Conservation (phyloP, 2,888 invertebrate genomes). For the Leptinotarsa rubiginosa region DNA sequence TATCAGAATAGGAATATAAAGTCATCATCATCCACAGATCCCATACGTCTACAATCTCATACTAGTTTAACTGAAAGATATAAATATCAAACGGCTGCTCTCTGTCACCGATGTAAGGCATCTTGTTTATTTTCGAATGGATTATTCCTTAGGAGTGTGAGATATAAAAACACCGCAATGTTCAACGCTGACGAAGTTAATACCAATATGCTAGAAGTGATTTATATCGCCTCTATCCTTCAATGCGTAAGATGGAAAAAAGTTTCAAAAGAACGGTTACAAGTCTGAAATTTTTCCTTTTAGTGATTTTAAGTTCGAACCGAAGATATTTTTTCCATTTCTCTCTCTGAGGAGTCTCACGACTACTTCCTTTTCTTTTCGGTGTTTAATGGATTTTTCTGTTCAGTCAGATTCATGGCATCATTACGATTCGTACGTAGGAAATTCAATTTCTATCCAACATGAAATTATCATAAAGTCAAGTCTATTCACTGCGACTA, state of each 20-base stretch:
- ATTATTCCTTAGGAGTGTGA: not conserved
- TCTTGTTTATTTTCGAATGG: not conserved
- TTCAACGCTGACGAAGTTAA: slow-evolving; percentile 1
- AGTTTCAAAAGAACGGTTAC: not conserved
- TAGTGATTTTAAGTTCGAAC: slow-evolving; percentile 20
- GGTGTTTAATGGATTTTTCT: slow-evolving; percentile 26
- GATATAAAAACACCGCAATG: not conserved
- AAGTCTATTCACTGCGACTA: slow-evolving; percentile 1
- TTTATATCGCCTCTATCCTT: not conserved
- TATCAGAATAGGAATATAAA: too few species aligned
- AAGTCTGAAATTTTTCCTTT: slow-evolving; percentile 6
- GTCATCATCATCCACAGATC: too few species aligned
- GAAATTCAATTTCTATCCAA: slow-evolving; percentile 16
- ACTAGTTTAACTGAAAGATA: not conserved
- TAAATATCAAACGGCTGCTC: not conserved
- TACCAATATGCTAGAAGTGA: slow-evolving; percentile 1
- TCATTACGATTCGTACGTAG: slow-evolving; percentile 19
- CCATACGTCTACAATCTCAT: not conserved
- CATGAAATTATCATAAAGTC: slow-evolving; percentile 17
- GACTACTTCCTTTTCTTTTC: slow-evolving; percentile 15
- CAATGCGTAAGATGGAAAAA: slow-evolving; percentile 19
- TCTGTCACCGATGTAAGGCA: not conserved
- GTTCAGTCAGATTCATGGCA: slow-evolving; percentile 21
- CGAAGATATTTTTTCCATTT: slow-evolving; percentile 15
- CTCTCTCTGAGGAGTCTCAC: slow-evolving; percentile 13